Evolutionary conservation across 2,113 vertebrate species (phyloP), one percentile per base, ranked within the genome.

Genomic region (Heliornis fulica): DNA sequence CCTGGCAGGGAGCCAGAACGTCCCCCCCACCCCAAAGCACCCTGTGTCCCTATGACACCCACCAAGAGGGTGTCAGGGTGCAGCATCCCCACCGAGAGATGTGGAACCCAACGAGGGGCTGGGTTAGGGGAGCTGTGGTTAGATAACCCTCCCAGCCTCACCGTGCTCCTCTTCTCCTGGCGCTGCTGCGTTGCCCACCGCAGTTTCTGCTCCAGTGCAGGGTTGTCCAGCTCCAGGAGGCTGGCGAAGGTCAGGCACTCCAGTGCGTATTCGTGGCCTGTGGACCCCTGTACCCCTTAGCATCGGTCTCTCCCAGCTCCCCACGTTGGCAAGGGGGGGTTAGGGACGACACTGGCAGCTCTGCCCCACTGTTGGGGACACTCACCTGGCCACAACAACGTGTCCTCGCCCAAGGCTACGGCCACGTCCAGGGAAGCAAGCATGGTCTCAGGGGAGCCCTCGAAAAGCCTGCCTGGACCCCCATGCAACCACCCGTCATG

Each of bases 201-300:
- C 94, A 98, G 98, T 94, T 99, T 99, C 97, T 97, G 98, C 95
- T 99, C 98, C 63, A 99, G 97, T 0, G 93, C 97, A 0, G 97
- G 53, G 85, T 99, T 99, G 89, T 97, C 98, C 2, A 98, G 98
- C 94, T 99, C 99, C 83, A 99, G 98, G 83, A 99, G 98, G 19
- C 98, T 98, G 53, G 99, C 99, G 36, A 99, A 99, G 94, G 98
- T 98, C 93, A 99, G 98, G 93, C 99, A 99, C 94, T 99, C 99
- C 87, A 99, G 98, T 0, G 99, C 99, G 3, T 99, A 99, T 83
- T 99, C 99, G 1, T 99, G 99, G 75, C 99, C 99, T 99, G 93
- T 21, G 13, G 81, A 87, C 1, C 8, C 61, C 46, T 11, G 0
- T 2, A 38, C 0, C 31, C 28, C 20, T 72, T 5, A 75, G 74